Base-by-base conservation (phyloP, 2,888 invertebrate genomes). In the Tanaodytes sp. region DNA sequence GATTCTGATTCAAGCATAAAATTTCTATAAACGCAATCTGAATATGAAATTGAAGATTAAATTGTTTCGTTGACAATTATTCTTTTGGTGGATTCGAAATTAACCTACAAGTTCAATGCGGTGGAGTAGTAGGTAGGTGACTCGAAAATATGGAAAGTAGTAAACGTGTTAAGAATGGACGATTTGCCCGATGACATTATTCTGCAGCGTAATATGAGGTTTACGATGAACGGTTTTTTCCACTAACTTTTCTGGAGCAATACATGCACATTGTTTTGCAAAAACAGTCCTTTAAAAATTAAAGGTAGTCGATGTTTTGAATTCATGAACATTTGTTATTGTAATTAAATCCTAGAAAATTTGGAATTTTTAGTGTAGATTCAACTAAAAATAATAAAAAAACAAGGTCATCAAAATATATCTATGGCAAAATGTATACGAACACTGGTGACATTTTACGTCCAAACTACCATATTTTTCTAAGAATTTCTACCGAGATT, bases 161-260 rank as follows among this genome's bases (percentile, higher is more conserved):
- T 55, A 69, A 55, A 70, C 80, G 78, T 80, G 80, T 58, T 18
- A 62, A 57, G 81, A 80, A 80, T 81, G n/a, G n/a, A n/a, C n/a
- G n/a, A n/a, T n/a, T n/a, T n/a, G n/a, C n/a, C 61, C 69, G 73
- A 77, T 76, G 75, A 54, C 73, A 76, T 73, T 75, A 71, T 74
- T 62, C 31, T 37, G 8, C 19, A 30, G 33, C 9, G 43, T 64
- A 48, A 58, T 45, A 52, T 18, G 46, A 62, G 19, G 71, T 64
- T 78, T 74, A 71, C 73, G 72, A 31, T 61, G 71, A 36, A 20
- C 59, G 43, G 57, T 40, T 49, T 27, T 6, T 27, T 6, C 27
- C 5, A 27, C 5, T 27, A 27, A 4, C 9, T 27, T 6, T 27
- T 27, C 9, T 6, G 27, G 9, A 27, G 5, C 27, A n/a, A n/a